Evolutionary conservation across 2,888 invertebrate genomes (phyloP).

Genomic region (Nycteola revayana): DNA sequence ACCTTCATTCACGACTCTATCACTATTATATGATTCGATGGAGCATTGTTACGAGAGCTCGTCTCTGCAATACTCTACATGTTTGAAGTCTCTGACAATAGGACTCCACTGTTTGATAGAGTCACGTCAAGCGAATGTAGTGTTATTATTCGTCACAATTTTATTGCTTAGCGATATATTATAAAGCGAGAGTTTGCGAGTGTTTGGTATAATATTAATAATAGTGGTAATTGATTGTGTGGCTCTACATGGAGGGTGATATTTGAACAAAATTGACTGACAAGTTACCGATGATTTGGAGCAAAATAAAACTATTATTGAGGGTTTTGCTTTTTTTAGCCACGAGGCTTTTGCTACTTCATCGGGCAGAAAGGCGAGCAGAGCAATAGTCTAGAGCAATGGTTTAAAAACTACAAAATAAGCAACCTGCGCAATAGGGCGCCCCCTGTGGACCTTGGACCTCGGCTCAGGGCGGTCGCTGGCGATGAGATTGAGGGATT

Average conservation of each 20-base stretch:
- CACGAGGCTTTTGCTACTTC: too few species aligned
- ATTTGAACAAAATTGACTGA: too few species aligned
- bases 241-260: neutral
- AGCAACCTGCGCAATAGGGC: too few species aligned
- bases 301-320: too few species aligned
- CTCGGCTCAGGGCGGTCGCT: too few species aligned
- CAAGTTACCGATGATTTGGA: too few species aligned
- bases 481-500: too few species aligned
- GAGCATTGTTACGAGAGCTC: slow-evolving; percentile 22
- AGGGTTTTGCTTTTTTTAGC: too few species aligned
- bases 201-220: neutral
- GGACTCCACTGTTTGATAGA: slow-evolving; percentile 11
- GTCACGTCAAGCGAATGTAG: slow-evolving; percentile 13
- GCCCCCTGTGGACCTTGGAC: too few species aligned
- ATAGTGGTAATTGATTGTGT: neutral
- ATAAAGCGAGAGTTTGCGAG: neutral
- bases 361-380: too few species aligned
- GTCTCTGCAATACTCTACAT: slow-evolving; percentile 16
- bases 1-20: slow-evolving; percentile 9
- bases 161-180: slow-evolving; percentile 4
- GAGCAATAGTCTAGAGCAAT: too few species aligned
- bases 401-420: too few species aligned
- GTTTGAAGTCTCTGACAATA: slow-evolving; percentile 20
- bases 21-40: slow-evolving; percentile 4
- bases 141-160: slow-evolving; percentile 21